Evolutionary conservation across 1,140 invertebrate genomes (phyloP).

Genomic region (Chionoecetes opilio): DNA sequence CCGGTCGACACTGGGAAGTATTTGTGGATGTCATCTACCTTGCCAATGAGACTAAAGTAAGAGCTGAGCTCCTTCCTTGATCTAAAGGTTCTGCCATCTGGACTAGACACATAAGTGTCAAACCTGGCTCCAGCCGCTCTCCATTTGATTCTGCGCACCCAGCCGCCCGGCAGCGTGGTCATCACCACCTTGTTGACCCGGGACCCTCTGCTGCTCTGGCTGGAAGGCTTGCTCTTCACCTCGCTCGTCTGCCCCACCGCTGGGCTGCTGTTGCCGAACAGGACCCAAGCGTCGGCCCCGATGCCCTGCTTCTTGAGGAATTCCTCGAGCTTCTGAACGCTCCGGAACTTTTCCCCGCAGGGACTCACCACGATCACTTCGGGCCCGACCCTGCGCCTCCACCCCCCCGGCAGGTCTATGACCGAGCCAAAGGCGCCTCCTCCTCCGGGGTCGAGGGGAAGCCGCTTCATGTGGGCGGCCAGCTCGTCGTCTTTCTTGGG

Average conservation of each 20-base stretch:
- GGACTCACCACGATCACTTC: conserved; percentile 80
- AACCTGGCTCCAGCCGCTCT: conserved; percentile 71
- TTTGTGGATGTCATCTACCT: conserved; percentile 80
- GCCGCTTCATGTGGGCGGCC: conserved; percentile 65
- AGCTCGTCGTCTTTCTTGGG: conserved; percentile 52
- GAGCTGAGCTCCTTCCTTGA: conserved; percentile 76
- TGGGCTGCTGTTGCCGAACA: conserved; percentile 77
- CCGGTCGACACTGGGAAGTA: conserved; percentile 80
- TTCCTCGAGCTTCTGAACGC: conserved; percentile 79
- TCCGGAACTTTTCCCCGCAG: conserved; percentile 79
- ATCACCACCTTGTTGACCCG: conserved; percentile 73
- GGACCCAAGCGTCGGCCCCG: conserved; percentile 77
- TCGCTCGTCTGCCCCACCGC: neutral
- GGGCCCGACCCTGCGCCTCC: conserved; percentile 76
- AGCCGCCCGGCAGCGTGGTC: conserved; percentile 79
- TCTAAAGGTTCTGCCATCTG: conserved; percentile 80
- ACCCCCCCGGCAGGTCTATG: conserved; percentile 79
- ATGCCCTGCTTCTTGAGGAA: conserved; percentile 78
- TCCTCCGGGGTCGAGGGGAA: conserved; percentile 71
- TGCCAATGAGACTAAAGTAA: conserved; percentile 80
- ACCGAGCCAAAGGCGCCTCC: conserved; percentile 78
- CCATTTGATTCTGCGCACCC: conserved; percentile 79
- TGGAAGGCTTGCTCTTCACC: conserved; percentile 34
- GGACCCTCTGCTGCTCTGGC: neutral
- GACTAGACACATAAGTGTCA: conserved; percentile 80